Percentiles rank a stretch among this genome's conserved stretches.
Evolutionary conservation across 2,888 invertebrate genomes (phyloP).

Genomic region (Trichopoda pennipes): DNA sequence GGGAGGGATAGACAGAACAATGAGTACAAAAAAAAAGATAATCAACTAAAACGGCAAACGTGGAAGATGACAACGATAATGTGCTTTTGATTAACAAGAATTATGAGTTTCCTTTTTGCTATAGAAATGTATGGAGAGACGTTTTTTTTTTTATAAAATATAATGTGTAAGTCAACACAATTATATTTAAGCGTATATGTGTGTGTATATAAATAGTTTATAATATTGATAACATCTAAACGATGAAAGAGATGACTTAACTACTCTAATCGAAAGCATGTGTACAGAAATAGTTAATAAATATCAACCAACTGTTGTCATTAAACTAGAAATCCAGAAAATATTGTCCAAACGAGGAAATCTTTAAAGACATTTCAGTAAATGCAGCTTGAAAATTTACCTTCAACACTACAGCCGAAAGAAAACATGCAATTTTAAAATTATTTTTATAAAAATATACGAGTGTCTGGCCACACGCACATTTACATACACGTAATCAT

Average conservation of each 20-base stretch:
- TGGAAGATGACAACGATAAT: conserved; percentile 31
- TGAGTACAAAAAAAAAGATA: not conserved
- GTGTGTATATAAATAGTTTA: conserved; percentile 13
- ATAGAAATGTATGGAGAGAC: not conserved
- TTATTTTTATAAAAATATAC: too few species aligned
- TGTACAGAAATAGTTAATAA: conserved; percentile 34
- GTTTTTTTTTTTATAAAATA: not conserved
- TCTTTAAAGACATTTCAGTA: too few species aligned
- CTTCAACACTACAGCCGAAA: too few species aligned
- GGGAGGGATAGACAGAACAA: not conserved
- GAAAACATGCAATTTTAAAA: too few species aligned
- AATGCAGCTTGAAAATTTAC: too few species aligned
- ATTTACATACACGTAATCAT: too few species aligned
- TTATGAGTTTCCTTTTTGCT: conserved; percentile 51
- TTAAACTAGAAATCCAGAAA: conserved; percentile 1
- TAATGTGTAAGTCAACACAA: not conserved
- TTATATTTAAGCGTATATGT: not conserved
- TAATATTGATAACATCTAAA: conserved; percentile 52
- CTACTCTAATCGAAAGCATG: not conserved
- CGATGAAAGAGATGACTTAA: conserved; percentile 25
- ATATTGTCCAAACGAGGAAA: conserved; percentile 11
- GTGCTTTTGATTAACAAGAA: conserved; percentile 58
- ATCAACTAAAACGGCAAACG: conserved; percentile 11
- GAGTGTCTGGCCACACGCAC: too few species aligned
- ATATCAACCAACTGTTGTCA: conserved; percentile 46